Percentiles rank a stretch among this genome's conserved stretches.
Evolutionary conservation across 2,888 invertebrate species (phyloP).

Genomic region (Zaprionus bogoriensis): DNA sequence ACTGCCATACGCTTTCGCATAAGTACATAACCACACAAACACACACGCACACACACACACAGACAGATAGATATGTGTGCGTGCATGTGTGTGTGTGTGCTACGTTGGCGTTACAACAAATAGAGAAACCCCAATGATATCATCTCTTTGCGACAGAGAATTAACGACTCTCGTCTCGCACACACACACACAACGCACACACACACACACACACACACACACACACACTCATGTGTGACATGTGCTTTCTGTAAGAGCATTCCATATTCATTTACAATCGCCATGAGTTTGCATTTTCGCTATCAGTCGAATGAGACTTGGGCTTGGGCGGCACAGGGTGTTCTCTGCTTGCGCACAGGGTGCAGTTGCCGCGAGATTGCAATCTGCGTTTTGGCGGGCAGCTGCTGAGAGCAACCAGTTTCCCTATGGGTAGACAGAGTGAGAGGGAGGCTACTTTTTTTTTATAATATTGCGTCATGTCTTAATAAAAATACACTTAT

Average conservation of each 20-base stretch:
- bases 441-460: no score
- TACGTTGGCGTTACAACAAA: slow-evolving; percentile 18
- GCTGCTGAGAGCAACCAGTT: neutral
- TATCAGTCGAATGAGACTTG: slow-evolving; percentile 24
- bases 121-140: slow-evolving; percentile 57
- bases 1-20: slow-evolving; percentile 47
- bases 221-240: neutral
- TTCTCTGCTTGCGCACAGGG: neutral
- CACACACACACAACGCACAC: neutral
- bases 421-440: no score
- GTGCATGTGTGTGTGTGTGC: neutral
- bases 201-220: neutral
- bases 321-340: slow-evolving; percentile 16
- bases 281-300: slow-evolving; percentile 39
- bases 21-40: neutral
- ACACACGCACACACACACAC: neutral
- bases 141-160: slow-evolving; percentile 50
- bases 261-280: slow-evolving; percentile 5
- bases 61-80: neutral
- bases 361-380: neutral
- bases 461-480: slow-evolving; percentile 23
- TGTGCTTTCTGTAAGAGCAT: slow-evolving; percentile 19
- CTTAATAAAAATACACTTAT: neutral
- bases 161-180: no score
- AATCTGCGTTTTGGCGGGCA: neutral